These are phyloP conservation scores for Polyergus mexicanus DNA, from an alignment of 1,140 invertebrate species.

Conservation along the genomic window DNA sequence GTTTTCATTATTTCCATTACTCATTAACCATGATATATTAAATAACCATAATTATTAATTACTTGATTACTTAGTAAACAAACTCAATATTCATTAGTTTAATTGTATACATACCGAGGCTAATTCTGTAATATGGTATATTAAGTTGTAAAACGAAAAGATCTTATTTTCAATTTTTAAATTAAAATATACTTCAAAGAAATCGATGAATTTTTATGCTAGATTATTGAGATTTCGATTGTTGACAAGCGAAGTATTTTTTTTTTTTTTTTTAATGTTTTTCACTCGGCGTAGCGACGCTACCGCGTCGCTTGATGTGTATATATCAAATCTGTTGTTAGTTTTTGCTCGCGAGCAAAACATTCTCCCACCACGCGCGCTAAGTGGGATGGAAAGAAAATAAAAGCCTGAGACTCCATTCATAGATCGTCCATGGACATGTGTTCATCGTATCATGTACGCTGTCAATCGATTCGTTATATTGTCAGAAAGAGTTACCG, in stretches of 20 bases:
- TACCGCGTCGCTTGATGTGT: too few species aligned
- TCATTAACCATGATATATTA: constrained; percentile 24
- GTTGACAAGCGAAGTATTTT: too few species aligned
- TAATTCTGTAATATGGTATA: constrained; percentile 26
- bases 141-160: constrained; percentile 20
- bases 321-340: too few species aligned
- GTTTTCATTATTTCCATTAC: constrained; percentile 32
- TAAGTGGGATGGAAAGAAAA: too few species aligned
- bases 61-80: constrained; percentile 49
- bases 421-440: neutral
- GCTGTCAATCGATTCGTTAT: neutral
- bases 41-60: constrained; percentile 41
- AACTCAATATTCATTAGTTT: constrained; percentile 25
- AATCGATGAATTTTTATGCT: neutral
- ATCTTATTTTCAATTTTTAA: constrained; percentile 10
- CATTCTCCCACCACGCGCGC: too few species aligned
- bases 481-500: neutral
- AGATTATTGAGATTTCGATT: too few species aligned
- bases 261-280: too few species aligned
- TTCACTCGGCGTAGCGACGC: too few species aligned
- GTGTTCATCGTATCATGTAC: neutral
- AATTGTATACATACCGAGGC: constrained; percentile 8
- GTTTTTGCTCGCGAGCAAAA: too few species aligned
- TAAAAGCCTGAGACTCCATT: too few species aligned
- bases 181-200: neutral